These are phyloP conservation scores for Perithous albicinctus DNA, from an alignment of 2,888 invertebrate species.

Conservation along the genomic window DNA sequence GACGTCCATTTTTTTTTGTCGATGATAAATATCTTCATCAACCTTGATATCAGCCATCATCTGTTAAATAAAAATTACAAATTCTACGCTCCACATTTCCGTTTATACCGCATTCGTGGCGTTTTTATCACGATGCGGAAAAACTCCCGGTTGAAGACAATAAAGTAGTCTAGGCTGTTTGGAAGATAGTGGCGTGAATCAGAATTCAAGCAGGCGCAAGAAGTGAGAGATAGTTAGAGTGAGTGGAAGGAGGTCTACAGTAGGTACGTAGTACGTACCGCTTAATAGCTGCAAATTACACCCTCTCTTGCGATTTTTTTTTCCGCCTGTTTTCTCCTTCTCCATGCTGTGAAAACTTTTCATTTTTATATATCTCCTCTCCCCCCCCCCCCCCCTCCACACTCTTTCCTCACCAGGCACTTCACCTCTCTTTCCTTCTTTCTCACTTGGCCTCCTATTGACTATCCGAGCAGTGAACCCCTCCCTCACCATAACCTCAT, in stretches of 20 bases:
- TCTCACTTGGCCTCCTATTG: conserved; percentile 57
- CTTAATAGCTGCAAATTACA: conserved; percentile 83
- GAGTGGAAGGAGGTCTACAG: conserved; percentile 37
- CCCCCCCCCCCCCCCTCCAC: conserved; percentile 21
- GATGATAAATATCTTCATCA: background rate
- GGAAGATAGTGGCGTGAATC: conserved; percentile 63
- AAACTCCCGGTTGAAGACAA: conserved; percentile 41
- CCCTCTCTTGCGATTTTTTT: conserved; percentile 63
- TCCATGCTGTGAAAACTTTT: conserved; percentile 70
- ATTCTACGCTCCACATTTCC: conserved; percentile 3
- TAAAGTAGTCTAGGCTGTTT: conserved; percentile 45
- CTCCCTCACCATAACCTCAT: conserved; percentile 59
- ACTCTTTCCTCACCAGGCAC: conserved; percentile 37
- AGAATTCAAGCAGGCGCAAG: conserved; percentile 44
- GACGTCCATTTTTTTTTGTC: background rate
- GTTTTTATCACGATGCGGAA: conserved; percentile 22
- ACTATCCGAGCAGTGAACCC: conserved; percentile 70
- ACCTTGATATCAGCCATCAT: background rate
- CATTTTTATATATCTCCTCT: conserved; percentile 79
- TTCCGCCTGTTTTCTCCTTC: conserved; percentile 69
- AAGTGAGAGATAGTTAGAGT: conserved; percentile 41
- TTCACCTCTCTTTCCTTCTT: conserved; percentile 45
- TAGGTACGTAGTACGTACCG: conserved; percentile 69
- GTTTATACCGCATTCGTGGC: conserved; percentile 14
- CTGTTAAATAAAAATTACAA: background rate